Conservation (phyloP, 37 sponge, comb jelly and placozoan genomes). For the Corticium candelabrum region DNA sequence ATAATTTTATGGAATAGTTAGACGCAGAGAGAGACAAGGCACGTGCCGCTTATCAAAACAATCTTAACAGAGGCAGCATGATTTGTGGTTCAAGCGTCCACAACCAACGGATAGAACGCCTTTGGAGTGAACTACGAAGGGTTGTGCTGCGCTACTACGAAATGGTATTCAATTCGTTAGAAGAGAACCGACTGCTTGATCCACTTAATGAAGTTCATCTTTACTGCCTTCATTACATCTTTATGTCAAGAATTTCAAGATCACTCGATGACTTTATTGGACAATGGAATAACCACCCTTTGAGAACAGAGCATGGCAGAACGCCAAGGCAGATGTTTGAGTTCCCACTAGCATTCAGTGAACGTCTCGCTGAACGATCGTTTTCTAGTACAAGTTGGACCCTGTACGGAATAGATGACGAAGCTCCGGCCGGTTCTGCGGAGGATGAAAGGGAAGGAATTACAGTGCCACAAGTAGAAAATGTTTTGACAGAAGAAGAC, state of each 20-base stretch:
- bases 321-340: conserved; percentile 35
- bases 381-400: no score
- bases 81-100: conserved; percentile 46
- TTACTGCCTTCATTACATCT: conserved; percentile 28
- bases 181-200: conserved; percentile 21
- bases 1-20: no score
- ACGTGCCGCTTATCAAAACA: no score
- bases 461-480: no score
- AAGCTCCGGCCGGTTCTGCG: no score
- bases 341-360: no score
- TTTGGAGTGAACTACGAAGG: conserved; percentile 51
- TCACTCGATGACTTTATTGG: conserved; percentile 17
- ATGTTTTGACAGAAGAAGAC: no score
- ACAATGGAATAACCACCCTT: conserved; percentile 22
- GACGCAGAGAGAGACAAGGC: no score
- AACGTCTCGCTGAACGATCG: no score
- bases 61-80: conserved; percentile 32
- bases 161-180: conserved; percentile 32
- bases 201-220: conserved; percentile 11
- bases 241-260: conserved; percentile 10
- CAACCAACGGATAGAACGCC: conserved; percentile 55
- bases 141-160: conserved; percentile 40
- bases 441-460: no score
- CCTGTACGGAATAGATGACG: no score
- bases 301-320: conserved; percentile 20